Percentiles rank a stretch among this genome's conserved stretches.
phyloP scores from a whole-genome alignment of 1,140 invertebrate genomes.

The Littorina saxatilis region DNA sequence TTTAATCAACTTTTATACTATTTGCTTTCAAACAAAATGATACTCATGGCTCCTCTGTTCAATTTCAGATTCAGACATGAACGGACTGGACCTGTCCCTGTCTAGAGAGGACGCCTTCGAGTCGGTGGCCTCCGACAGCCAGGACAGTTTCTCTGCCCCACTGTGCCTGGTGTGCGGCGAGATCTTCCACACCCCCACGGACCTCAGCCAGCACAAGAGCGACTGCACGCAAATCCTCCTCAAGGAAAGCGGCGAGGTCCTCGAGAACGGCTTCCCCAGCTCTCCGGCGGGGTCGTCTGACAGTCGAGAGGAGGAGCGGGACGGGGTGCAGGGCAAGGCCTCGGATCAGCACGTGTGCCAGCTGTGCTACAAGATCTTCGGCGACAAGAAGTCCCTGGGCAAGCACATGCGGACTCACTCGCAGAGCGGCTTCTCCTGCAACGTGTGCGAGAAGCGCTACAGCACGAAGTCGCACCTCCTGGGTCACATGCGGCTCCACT shows the following conservation, averaged over 20 bases:
- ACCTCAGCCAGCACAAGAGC: constrained; percentile 32
- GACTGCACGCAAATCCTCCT: constrained; percentile 36
- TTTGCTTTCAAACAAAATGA: too few relatives aligned
- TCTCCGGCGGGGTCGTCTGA: constrained; percentile 6
- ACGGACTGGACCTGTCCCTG: constrained; percentile 18
- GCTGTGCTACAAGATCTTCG: constrained; percentile 54
- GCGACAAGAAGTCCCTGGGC: constrained; percentile 42
- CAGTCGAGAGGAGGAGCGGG: not conserved
- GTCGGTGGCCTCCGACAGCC: constrained; percentile 9
- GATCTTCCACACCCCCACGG: constrained; percentile 30
- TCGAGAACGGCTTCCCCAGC: constrained; percentile 32
- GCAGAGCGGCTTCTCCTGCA: constrained; percentile 52
- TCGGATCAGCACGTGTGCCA: constrained; percentile 46
- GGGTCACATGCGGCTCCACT: constrained; percentile 82
- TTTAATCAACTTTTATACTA: too few relatives aligned
- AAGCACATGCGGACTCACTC: constrained; percentile 49
- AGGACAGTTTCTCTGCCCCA: constrained; percentile 6
- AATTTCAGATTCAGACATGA: constrained; percentile 23
- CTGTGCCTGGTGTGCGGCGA: constrained; percentile 39
- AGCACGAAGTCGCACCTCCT: constrained; percentile 80
- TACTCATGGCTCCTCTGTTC: too few relatives aligned
- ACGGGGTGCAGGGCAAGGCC: not conserved
- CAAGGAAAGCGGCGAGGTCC: constrained; percentile 11
- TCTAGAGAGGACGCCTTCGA: not conserved
- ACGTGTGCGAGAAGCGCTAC: constrained; percentile 52